Base-by-base conservation (phyloP, 2,113 vertebrate genomes). In the Noturus placidus region DNA sequence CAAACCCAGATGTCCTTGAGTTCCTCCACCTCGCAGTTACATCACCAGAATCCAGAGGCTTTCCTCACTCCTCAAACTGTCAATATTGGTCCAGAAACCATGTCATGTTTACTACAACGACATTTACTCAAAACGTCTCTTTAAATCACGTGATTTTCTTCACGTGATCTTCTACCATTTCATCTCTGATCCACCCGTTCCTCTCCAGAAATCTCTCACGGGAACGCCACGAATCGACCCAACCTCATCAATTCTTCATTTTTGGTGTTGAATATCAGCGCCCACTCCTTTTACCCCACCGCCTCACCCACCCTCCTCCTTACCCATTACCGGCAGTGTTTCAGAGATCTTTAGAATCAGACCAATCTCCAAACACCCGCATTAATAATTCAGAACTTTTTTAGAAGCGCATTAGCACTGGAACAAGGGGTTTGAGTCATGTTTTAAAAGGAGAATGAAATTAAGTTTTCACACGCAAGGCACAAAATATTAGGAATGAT, bases 181-280 rank as follows among this genome's bases (percentile, higher is more conserved):
- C 57, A 14, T 70, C 52, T 33, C 67, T 54, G 50, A 86, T 86
- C 25, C 35, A n/a, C 42, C 19, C 20, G 54, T 77, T 83, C 38
- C 82, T 85, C 72, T 78, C 79, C 79, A 42, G 56, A 61, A 65
- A 46, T 63, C 84, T 83, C 86, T 86, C 87, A 19, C 38, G 56
- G 70, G 80, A 33, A 67, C 57, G 63, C 74, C 82, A 88, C 35
- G 52, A 46, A 90, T 88, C 84, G 81, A 61, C 72, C 80, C 57
- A 22, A 80, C 35, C 83, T 86, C 89, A 90, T 90, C n/a, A 90
- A 88, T 90, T 84, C 85, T 90, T 90, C 57, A 90, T 90, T 50
- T 77, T 54, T 81, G 11, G 87, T 74, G 86, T 72, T 79, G 70
- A 61, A 88, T 88, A 86, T 86, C 89, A 72, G 83, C 57, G 76